phyloP scores from a whole-genome alignment of 64 coral and sea anemone species.

The Montipora foliosa region DNA sequence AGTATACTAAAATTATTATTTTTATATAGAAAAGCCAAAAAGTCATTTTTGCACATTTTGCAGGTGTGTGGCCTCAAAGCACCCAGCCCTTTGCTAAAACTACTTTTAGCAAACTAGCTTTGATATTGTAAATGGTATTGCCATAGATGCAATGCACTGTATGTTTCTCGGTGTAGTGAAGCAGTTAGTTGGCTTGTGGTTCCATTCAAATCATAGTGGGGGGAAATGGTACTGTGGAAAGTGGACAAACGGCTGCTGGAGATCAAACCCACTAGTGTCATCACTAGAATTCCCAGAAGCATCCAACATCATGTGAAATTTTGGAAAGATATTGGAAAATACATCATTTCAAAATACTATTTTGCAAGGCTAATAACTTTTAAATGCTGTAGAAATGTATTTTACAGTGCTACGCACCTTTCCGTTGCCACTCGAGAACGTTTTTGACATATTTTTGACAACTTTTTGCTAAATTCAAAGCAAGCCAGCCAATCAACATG shows the following conservation, averaged over 20 bases:
- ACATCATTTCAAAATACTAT: no score
- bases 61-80: background rate
- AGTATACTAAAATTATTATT: no score
- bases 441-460: background rate
- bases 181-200: conserved; percentile 15
- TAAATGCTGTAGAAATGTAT: no score
- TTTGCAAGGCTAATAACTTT: no score
- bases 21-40: no score
- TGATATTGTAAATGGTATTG: conserved; percentile 63
- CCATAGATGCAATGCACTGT: conserved; percentile 63
- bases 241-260: conserved; percentile 10
- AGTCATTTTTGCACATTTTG: background rate
- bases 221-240: conserved; percentile 64
- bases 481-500: background rate
- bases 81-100: background rate
- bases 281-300: conserved; percentile 67
- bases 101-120: conserved; percentile 15
- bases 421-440: background rate
- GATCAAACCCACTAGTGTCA: conserved; percentile 49
- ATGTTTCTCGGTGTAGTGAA: conserved; percentile 37
- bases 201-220: conserved; percentile 56
- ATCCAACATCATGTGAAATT: conserved; percentile 59
- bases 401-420: background rate
- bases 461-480: background rate
- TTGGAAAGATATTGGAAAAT: conserved; percentile 42